Conservation (phyloP, 2,888 invertebrate species). For the Atethmia centrago region DNA sequence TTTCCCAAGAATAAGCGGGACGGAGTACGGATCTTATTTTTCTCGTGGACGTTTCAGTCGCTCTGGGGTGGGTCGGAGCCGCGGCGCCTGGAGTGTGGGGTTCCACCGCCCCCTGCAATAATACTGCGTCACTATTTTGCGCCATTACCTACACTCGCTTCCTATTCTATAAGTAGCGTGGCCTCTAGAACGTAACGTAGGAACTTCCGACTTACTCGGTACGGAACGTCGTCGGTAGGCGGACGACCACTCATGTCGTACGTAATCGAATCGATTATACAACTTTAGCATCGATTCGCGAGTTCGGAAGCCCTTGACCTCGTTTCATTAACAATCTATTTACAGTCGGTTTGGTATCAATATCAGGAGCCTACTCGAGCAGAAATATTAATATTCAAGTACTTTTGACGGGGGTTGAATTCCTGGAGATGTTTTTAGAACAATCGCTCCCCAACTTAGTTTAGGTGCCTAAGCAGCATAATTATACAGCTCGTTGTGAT, state of each 20-base stretch:
- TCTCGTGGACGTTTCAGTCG: slow-evolving; percentile 91
- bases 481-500: slow-evolving; percentile 39
- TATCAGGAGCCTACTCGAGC: slow-evolving; percentile 39
- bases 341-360: slow-evolving; percentile 47
- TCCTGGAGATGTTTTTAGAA: slow-evolving; percentile 22
- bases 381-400: slow-evolving; percentile 42
- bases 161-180: slow-evolving; percentile 90
- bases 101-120: slow-evolving; percentile 88
- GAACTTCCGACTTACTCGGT: slow-evolving; percentile 48
- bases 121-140: slow-evolving; percentile 92
- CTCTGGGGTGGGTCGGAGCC: slow-evolving; percentile 80
- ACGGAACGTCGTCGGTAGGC: slow-evolving; percentile 25
- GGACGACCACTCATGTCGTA: slow-evolving; percentile 55
- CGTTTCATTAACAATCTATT: slow-evolving; percentile 62
- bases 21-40: slow-evolving; percentile 90
- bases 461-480: slow-evolving; percentile 21
- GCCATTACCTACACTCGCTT: slow-evolving; percentile 91
- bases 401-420: slow-evolving; percentile 29
- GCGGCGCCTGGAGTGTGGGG: slow-evolving; percentile 76
- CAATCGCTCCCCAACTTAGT: slow-evolving; percentile 16
- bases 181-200: slow-evolving; percentile 80
- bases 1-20: slow-evolving; percentile 90
- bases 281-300: slow-evolving; percentile 63
- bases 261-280: slow-evolving; percentile 61
- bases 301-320: slow-evolving; percentile 65